These are phyloP conservation scores for Lutraria rhynchaena DNA, from an alignment of 1,140 invertebrate genomes.

Conservation along the genomic window DNA sequence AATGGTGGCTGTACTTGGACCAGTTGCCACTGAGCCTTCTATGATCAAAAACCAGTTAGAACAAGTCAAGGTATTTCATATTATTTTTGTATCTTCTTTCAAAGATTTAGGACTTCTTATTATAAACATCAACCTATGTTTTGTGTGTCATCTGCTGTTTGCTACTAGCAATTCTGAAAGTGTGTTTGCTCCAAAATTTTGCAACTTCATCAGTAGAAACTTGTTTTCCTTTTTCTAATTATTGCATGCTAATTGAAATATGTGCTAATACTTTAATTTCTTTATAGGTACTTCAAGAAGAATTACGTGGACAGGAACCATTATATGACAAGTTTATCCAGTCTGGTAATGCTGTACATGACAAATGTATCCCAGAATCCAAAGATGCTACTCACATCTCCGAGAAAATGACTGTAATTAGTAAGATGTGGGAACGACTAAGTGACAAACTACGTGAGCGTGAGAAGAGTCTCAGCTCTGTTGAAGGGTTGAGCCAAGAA, in stretches of 20 bases:
- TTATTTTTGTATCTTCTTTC: too few species aligned
- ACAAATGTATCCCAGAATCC: constrained; percentile 87
- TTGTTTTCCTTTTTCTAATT: too few species aligned
- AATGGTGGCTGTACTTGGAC: constrained; percentile 96
- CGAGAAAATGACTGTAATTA: constrained; percentile 83
- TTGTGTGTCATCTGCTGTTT: too few species aligned
- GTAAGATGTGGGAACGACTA: constrained; percentile 84
- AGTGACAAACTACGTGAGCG: constrained; percentile 75
- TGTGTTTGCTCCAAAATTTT: too few species aligned
- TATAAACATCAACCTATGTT: too few species aligned
- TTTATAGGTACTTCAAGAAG: constrained; percentile 95
- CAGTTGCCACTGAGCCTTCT: constrained; percentile 95
- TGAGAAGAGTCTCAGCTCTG: constrained; percentile 71
- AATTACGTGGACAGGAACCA: constrained; percentile 94
- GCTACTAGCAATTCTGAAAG: too few species aligned
- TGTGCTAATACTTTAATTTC: too few species aligned
- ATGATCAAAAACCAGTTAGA: constrained; percentile 98
- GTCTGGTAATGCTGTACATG: constrained; percentile 89
- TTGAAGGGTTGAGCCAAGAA: constrained; percentile 87
- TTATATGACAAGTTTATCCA: constrained; percentile 93
- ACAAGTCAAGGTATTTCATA: constrained; percentile 89
- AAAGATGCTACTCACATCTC: constrained; percentile 88
- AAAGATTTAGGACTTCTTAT: too few species aligned
- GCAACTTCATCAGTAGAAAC: too few species aligned
- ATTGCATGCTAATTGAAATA: too few species aligned